Evolutionary conservation across 2,797 vertebrate species (phyloP), one percentile per base, ranked within the genome.

Genomic region (Galago senegalensis): DNA sequence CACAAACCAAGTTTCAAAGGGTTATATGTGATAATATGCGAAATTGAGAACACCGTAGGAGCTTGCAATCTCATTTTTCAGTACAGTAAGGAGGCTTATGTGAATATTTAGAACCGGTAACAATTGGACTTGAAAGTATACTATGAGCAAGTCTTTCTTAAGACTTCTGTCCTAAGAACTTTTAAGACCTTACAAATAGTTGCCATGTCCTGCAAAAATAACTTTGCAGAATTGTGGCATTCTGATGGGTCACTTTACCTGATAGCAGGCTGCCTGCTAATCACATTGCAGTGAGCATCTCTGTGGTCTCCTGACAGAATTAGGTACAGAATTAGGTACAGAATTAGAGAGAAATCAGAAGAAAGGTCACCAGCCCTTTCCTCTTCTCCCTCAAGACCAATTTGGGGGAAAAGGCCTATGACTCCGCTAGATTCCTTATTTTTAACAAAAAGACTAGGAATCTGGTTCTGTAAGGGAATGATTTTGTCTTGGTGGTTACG

Each of bases 241-340:
- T 10, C 63, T 29, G 23, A 53, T 1, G 8, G 34, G 2, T 25
- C 5, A 8, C 37, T 34, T 25, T 31, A 27, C 21, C 46, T n/a
- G 21, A 3, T 4, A 11, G n/a, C 0, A 4, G 37, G n/a, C 1
- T 0, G 8, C 34, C 20, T 17, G 0, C 56, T 10, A 46, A n/a
- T 10, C 5, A 49, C 0, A 29, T 4, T 5, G 23, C 69, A 5
- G 1, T 17, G 34, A 46, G 7, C 23, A 10, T 3, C n/a, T 40
- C 31, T 1, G 23, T n/a, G 9, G 13, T 31, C 29, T 61, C 20
- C 23, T 2, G 2, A 34, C 13, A 37, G 65, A 56, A 43, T 31
- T 7, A 49, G 27, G 7, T 4, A 31, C 8, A 31, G 29, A 43
- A 16, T 31, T 7, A 49, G 27, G 7, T 4, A 31, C 8, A 31